Percentiles rank a stretch among this genome's conserved stretches.
These are phyloP conservation scores for Cephus runcator DNA, from an alignment of 2,888 invertebrate species.

Conservation along the genomic window DNA sequence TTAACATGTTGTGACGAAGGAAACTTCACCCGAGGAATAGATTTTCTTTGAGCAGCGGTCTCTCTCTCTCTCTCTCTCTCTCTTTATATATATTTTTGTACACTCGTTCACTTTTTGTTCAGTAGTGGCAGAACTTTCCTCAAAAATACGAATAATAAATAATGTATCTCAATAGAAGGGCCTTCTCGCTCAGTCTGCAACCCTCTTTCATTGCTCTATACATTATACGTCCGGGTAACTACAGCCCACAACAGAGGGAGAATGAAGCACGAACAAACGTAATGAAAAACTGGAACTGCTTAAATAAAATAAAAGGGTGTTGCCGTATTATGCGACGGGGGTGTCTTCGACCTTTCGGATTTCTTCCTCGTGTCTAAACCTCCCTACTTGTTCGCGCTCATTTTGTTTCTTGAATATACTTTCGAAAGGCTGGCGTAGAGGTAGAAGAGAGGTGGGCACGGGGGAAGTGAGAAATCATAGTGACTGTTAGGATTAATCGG, in stretches of 20 bases:
- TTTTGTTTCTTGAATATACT: constrained; percentile 1
- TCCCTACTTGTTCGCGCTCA: constrained; percentile 13
- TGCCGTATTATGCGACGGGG: constrained; percentile 54
- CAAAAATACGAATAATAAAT: constrained; percentile 61
- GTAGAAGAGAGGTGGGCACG: no score
- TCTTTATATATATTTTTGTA: no score
- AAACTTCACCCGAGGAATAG: not conserved
- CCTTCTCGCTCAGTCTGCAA: not conserved
- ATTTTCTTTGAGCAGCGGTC: not conserved
- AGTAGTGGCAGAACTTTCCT: not conserved
- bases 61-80: no score
- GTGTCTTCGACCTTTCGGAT: constrained; percentile 34
- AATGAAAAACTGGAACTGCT: constrained; percentile 63
- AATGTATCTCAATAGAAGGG: constrained; percentile 54
- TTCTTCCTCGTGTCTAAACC: constrained; percentile 15
- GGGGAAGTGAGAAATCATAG: not conserved
- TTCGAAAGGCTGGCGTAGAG: no score
- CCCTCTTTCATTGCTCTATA: not conserved
- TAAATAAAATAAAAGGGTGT: constrained; percentile 64
- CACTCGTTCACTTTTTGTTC: no score
- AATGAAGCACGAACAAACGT: constrained; percentile 50
- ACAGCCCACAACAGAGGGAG: constrained; percentile 6
- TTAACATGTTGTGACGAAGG: not conserved
- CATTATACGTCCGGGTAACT: no score
- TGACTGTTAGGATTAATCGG: not conserved